These are phyloP conservation scores for Blomia tropicalis DNA, from an alignment of 2,888 invertebrate genomes.

Conservation along the genomic window DNA sequence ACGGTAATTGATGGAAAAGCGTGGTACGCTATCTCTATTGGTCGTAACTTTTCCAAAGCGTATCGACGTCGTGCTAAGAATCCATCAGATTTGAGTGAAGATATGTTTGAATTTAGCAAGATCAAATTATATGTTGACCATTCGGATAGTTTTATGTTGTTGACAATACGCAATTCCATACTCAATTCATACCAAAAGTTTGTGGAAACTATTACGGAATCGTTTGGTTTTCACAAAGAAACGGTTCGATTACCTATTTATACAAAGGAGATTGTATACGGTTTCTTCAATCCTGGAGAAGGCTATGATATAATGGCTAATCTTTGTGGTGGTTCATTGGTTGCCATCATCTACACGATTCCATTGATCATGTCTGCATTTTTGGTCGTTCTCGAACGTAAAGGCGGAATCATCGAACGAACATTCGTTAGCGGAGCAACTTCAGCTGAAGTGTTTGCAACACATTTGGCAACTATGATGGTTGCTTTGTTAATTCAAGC, in stretches of 20 bases:
- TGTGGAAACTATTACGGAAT: neutral
- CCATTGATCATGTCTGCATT: conserved; percentile 16
- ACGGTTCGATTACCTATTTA: conserved; percentile 14
- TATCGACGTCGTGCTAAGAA: conserved; percentile 8
- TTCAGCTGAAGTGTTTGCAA: conserved; percentile 10
- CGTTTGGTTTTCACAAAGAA: conserved; percentile 11
- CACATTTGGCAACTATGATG: conserved; percentile 9
- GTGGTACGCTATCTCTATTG: conserved; percentile 14
- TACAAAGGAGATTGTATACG: neutral
- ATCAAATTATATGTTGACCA: conserved; percentile 19
- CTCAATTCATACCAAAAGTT: conserved; percentile 16
- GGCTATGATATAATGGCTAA: conserved; percentile 1
- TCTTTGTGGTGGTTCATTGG: conserved; percentile 15
- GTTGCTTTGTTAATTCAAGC: conserved; percentile 16
- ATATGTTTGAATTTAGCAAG: conserved; percentile 5
- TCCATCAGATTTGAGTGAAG: conserved; percentile 17
- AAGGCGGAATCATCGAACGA: conserved; percentile 17
- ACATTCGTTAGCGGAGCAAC: conserved; percentile 20
- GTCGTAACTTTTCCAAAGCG: conserved; percentile 3
- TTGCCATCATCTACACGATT: conserved; percentile 20
- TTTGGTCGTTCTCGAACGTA: conserved; percentile 12
- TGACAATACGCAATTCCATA: conserved; percentile 1
- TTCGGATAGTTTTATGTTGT: conserved; percentile 13
- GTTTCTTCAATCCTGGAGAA: neutral
- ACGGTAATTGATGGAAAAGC: conserved; percentile 10